Evolutionary conservation across 2,113 vertebrate genomes (phyloP).

Genomic region (Lanius collurio): DNA sequence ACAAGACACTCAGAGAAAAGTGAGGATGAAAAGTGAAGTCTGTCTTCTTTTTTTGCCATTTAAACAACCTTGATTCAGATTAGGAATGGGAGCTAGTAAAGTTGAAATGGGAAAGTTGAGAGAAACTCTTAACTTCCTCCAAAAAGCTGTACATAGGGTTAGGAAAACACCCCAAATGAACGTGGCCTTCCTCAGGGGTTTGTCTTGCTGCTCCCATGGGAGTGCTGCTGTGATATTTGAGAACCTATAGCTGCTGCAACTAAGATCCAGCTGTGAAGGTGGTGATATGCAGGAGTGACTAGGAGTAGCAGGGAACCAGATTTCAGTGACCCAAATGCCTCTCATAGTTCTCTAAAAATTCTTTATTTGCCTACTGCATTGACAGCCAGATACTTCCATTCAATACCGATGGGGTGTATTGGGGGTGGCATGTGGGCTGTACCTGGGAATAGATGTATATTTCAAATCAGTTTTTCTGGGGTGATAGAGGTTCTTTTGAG

Average conservation of each 20-base stretch:
- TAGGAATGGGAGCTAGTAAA: not conserved
- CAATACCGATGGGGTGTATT: accelerated
- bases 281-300: not conserved
- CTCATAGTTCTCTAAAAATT: not conserved
- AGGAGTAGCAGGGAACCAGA: not conserved
- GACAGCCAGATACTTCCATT: not conserved
- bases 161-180: not conserved
- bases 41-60: not conserved
- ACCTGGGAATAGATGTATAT: not conserved
- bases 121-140: not conserved
- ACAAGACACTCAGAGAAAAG: not conserved
- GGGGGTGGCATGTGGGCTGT: not conserved
- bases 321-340: not conserved
- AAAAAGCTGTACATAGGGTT: not conserved
- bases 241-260: not conserved
- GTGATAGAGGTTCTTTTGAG: not conserved
- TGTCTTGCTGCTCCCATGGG: not conserved
- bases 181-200: not conserved
- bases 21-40: not conserved
- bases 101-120: not conserved
- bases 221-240: not conserved
- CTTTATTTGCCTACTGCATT: not conserved
- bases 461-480: not conserved
- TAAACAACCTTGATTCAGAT: not conserved
- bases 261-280: constrained; percentile 3